A percentile compares a stretch with the other conserved stretches of the same genome.
Conservation (phyloP, 2,113 vertebrate genomes). For the Caranx melampygus region DNA sequence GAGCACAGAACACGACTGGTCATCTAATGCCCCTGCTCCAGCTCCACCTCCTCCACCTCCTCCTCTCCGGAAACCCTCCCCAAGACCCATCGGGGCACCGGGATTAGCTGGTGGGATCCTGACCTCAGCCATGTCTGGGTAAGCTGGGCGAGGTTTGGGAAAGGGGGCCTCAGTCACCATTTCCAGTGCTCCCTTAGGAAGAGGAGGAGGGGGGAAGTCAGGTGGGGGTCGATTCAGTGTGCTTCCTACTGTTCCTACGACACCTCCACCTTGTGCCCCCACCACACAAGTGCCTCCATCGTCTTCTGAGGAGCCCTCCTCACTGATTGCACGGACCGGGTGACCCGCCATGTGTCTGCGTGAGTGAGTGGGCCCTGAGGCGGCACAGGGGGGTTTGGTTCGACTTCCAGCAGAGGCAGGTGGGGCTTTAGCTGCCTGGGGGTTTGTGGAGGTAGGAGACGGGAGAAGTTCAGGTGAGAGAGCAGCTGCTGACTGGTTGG, state of each 20-base stretch:
- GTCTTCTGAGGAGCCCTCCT: conserved; percentile 90
- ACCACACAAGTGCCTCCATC: conserved; percentile 76
- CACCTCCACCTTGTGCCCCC: conserved; percentile 62
- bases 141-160: conserved; percentile 75
- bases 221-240: conserved; percentile 88
- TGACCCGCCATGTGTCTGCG: conserved; percentile 76
- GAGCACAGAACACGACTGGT: conserved; percentile 95
- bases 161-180: conserved; percentile 75
- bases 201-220: conserved; percentile 89
- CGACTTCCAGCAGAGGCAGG: conserved; percentile 65
- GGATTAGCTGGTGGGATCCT: conserved; percentile 70
- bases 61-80: conserved; percentile 80
- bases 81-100: conserved; percentile 33
- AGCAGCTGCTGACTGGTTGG: conserved; percentile 89
- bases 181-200: conserved; percentile 87
- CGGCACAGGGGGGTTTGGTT: conserved; percentile 81
- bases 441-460: conserved; percentile 72
- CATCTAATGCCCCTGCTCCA: conserved; percentile 80
- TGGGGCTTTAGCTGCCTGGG: conserved; percentile 72
- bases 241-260: conserved; percentile 75
- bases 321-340: conserved; percentile 76
- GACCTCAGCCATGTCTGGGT: conserved; percentile 82
- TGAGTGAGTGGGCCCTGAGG: conserved; percentile 48
- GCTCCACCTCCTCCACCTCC: conserved; percentile 48
- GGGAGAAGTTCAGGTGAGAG: conserved; percentile 81